Conservation (phyloP, 2,797 vertebrate genomes). For the Paratrypauchen microcephalus region DNA sequence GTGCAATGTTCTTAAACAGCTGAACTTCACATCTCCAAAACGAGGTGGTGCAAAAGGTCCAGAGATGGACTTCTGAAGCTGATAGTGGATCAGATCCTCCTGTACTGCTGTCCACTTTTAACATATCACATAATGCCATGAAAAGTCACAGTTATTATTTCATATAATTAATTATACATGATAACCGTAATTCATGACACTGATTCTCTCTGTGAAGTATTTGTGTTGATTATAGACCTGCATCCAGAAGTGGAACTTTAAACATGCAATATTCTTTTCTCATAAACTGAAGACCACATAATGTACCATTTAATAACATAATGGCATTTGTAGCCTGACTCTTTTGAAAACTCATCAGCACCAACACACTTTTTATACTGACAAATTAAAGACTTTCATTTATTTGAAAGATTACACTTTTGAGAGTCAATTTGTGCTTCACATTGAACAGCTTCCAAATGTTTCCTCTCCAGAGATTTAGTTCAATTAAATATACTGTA, state of each 20-base stretch:
- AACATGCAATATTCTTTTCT: neutral
- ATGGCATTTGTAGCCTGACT: constrained; percentile 4
- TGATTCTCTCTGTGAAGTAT: too few relatives aligned
- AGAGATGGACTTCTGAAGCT: too few relatives aligned
- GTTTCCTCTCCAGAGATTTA: neutral
- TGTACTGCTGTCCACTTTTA: too few relatives aligned
- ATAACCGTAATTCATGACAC: too few relatives aligned
- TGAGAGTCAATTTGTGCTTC: neutral
- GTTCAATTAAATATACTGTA: neutral
- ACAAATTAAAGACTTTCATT: constrained; percentile 3
- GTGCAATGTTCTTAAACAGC: too few relatives aligned
- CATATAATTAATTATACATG: too few relatives aligned
- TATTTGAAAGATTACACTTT: neutral
- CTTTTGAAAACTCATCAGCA: constrained; percentile 2
- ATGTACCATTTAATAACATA: constrained; percentile 8
- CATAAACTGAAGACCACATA: neutral
- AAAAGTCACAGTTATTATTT: too few relatives aligned
- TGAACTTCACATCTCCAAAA: too few relatives aligned
- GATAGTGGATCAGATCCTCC: too few relatives aligned
- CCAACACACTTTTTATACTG: neutral
- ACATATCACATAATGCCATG: too few relatives aligned
- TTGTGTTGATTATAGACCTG: neutral
- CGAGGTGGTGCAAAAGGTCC: too few relatives aligned
- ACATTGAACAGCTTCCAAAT: too few relatives aligned
- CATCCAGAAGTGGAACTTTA: neutral